These are phyloP conservation scores for Agonopterix heracliana DNA, from an alignment of 2,888 invertebrate species.

Conservation along the genomic window DNA sequence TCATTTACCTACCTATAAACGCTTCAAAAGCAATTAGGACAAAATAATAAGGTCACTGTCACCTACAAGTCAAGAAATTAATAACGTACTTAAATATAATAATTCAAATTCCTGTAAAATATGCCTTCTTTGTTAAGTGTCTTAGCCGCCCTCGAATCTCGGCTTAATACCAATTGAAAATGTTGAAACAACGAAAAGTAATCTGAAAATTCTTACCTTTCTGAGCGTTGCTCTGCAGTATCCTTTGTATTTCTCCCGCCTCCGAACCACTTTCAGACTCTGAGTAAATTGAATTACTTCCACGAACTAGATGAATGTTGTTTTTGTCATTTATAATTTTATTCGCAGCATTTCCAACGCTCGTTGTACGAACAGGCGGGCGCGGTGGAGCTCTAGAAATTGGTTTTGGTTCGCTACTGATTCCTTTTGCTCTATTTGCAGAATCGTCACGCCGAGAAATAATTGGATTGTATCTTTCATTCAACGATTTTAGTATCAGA, in stretches of 20 bases:
- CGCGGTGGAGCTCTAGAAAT: slow-evolving; percentile 30
- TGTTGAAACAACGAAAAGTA: no score
- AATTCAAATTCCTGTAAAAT: no score
- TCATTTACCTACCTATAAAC: no score
- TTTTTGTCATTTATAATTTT: slow-evolving; percentile 17
- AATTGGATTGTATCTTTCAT: not conserved
- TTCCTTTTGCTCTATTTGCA: slow-evolving; percentile 14
- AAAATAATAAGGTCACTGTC: no score
- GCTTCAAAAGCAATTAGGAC: no score
- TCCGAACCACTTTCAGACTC: slow-evolving; percentile 85
- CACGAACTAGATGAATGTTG: slow-evolving; percentile 24
- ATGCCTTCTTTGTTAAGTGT: no score
- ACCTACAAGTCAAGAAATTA: no score
- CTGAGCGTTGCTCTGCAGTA: slow-evolving; percentile 59
- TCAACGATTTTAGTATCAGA: not conserved
- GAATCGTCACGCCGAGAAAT: not conserved
- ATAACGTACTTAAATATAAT: no score
- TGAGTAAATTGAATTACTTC: slow-evolving; percentile 47
- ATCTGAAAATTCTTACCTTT: slow-evolving; percentile 29
- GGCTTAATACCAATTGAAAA: no score
- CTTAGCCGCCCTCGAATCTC: no score
- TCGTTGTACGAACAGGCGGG: slow-evolving; percentile 57
- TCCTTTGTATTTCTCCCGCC: slow-evolving; percentile 82
- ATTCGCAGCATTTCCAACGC: slow-evolving; percentile 29
- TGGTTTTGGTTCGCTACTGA: not conserved